Evolutionary conservation across 2,888 invertebrate genomes (phyloP).

Genomic region (Andrena trimmerana): DNA sequence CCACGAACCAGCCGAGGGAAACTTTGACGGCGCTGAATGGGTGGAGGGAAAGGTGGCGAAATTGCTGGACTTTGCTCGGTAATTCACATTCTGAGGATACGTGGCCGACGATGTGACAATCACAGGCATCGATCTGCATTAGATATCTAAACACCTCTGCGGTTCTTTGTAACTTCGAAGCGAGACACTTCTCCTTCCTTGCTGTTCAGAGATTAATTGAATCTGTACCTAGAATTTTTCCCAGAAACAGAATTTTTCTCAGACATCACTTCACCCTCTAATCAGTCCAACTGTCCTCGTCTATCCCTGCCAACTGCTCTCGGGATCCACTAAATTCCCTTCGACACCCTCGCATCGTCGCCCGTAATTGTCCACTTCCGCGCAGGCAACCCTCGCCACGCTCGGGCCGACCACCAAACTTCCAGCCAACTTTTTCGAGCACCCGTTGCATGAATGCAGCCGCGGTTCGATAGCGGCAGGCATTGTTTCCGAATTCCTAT

Average conservation of each 20-base stretch:
- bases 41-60: background rate
- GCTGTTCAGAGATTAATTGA: too few relatives aligned
- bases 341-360: background rate
- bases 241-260: too few relatives aligned
- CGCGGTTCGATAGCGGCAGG: slow-evolving; percentile 74
- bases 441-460: slow-evolving; percentile 56
- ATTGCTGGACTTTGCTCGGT: background rate
- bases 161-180: too few relatives aligned
- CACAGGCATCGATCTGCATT: too few relatives aligned
- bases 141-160: too few relatives aligned
- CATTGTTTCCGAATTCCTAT: slow-evolving; percentile 79
- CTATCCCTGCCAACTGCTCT: too few relatives aligned
- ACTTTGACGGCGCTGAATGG: background rate
- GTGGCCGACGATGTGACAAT: too few relatives aligned
- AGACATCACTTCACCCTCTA: too few relatives aligned
- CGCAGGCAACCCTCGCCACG: background rate
- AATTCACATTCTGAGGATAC: too few relatives aligned
- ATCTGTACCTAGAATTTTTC: too few relatives aligned
- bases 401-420: slow-evolving; percentile 28
- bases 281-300: too few relatives aligned
- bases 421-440: slow-evolving; percentile 30
- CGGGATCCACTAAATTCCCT: background rate
- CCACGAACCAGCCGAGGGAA: background rate
- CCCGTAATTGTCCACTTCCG: slow-evolving; percentile 12
- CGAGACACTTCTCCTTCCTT: too few relatives aligned